phyloP scores from a whole-genome alignment of 2,797 vertebrate genomes.

The Amblyraja radiata region DNA sequence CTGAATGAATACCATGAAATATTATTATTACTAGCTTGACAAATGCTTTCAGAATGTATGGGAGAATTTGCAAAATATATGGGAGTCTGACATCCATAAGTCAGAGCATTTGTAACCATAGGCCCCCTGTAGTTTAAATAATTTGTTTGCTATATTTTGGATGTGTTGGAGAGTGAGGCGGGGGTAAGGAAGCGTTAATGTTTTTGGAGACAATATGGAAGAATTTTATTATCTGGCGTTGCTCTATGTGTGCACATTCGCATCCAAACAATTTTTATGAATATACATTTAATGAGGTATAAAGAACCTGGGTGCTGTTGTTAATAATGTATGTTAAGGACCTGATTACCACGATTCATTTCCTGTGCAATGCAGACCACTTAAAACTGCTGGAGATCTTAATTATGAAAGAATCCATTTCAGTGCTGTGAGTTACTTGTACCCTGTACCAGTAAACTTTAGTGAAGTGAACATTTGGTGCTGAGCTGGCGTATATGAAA shows the following conservation, averaged over 20 bases:
- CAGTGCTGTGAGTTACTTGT: background rate
- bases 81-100: too few species aligned
- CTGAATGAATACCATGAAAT: too few species aligned
- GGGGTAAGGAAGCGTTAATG: too few species aligned
- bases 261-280: background rate
- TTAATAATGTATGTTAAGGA: background rate
- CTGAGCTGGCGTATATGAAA: background rate
- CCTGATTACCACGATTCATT: background rate
- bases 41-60: too few species aligned
- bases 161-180: too few species aligned
- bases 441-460: background rate
- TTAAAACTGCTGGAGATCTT: background rate
- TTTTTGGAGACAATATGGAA: background rate
- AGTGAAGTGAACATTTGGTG: background rate
- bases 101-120: too few species aligned
- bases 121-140: background rate
- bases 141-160: background rate
- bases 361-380: background rate
- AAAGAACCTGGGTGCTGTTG: background rate
- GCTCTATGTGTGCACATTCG: background rate
- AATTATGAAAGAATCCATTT: background rate
- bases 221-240: background rate
- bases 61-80: too few species aligned
- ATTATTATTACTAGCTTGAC: too few species aligned
- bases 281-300: background rate